Conservation (phyloP, 1,140 invertebrate species). For the Eueides isabella region DNA sequence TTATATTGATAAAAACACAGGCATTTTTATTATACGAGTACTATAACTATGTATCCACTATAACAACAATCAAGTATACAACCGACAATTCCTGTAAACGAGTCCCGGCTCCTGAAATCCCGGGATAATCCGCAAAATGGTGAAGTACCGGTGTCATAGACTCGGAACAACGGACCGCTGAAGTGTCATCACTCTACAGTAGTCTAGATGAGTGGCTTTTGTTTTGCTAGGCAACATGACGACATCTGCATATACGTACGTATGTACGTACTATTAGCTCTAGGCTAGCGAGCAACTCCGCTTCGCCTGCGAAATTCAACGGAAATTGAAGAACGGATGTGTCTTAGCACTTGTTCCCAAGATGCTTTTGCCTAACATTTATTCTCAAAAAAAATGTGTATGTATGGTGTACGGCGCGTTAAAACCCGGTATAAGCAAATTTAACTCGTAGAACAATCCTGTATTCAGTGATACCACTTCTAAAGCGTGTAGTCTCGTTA, state of each 20-base stretch:
- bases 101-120: conserved; percentile 12
- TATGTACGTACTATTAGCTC: too few species aligned
- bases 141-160: conserved; percentile 8
- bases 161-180: conserved; percentile 1
- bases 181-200: not conserved
- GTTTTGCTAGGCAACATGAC: not conserved
- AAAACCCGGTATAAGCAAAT: too few species aligned
- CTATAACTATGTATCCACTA: not conserved
- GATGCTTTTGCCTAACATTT: too few species aligned
- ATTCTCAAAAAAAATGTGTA: too few species aligned
- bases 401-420: too few species aligned
- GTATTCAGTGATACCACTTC: not conserved
- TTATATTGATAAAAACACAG: too few species aligned
- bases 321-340: too few species aligned
- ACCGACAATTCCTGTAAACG: conserved; percentile 22
- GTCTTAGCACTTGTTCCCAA: too few species aligned
- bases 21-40: too few species aligned
- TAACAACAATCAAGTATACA: conserved; percentile 14
- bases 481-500: not conserved
- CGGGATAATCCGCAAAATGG: conserved; percentile 11
- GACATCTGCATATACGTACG: too few species aligned
- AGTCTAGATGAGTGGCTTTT: not conserved
- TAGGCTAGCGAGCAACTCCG: too few species aligned
- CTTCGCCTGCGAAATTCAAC: too few species aligned
- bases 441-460: not conserved